Conservation (phyloP, 1,140 invertebrate genomes). For the Aphelenchoides besseyi region DNA sequence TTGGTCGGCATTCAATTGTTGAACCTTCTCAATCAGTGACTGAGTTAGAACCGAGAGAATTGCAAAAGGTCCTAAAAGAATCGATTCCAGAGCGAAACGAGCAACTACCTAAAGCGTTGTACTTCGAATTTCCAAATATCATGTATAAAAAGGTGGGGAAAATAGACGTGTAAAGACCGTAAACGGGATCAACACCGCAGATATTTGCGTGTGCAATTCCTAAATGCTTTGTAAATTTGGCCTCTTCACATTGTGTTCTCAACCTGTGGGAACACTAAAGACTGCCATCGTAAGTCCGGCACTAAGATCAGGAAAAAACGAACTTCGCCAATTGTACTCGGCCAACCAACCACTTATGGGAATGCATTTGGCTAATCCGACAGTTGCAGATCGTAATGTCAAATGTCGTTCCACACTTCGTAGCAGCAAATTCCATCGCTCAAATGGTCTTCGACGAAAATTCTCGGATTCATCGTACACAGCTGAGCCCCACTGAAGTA, state of each 20-base stretch:
- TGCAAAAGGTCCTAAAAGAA: constrained; percentile 38
- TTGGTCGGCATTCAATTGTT: constrained; percentile 12
- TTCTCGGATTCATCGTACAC: not conserved
- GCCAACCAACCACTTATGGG: not conserved
- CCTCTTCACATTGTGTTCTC: not conserved
- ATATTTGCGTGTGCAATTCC: constrained; percentile 60
- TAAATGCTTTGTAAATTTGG: constrained; percentile 11
- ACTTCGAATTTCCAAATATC: constrained; percentile 59
- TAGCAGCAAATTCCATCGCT: not conserved
- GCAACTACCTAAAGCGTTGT: constrained; percentile 51
- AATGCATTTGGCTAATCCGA: not conserved
- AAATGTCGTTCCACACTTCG: not conserved
- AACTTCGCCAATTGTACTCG: constrained; percentile 35
- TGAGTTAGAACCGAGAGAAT: constrained; percentile 47
- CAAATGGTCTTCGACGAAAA: not conserved
- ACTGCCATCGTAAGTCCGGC: constrained; percentile 59
- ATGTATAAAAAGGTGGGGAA: constrained; percentile 61
- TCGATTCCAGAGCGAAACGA: not conserved
- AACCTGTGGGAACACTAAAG: constrained; percentile 56
- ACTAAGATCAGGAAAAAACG: constrained; percentile 57
- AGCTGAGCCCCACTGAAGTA: not conserved
- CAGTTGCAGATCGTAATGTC: not conserved
- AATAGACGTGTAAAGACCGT: constrained; percentile 60
- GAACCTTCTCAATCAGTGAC: constrained; percentile 37
- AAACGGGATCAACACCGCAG: constrained; percentile 60